Evolutionary conservation across 2,797 vertebrate species (phyloP).

Genomic region (Acanthopagrus latus): DNA sequence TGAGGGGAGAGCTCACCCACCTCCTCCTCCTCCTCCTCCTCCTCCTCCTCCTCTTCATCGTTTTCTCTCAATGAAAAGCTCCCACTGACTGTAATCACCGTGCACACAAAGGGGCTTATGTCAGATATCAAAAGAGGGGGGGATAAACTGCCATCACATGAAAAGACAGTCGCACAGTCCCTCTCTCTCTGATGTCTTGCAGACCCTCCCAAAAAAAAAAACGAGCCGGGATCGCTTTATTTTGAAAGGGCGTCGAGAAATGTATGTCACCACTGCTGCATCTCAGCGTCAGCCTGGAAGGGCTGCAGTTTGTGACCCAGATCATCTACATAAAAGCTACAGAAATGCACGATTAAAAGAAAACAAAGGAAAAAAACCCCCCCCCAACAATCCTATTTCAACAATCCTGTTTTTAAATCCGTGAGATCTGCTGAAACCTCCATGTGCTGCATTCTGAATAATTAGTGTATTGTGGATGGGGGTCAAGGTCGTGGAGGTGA

Average conservation of each 20-base stretch:
- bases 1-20: background rate
- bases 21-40: background rate
- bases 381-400: too few relatives aligned
- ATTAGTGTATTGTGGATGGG: background rate
- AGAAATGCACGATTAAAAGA: background rate
- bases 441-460: background rate
- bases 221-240: background rate
- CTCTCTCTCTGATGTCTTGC: background rate
- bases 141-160: background rate
- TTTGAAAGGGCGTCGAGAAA: slow-evolving; percentile 33
- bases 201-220: background rate
- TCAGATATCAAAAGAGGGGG: background rate
- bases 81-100: slow-evolving; percentile 31
- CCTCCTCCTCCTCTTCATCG: slow-evolving; percentile 18
- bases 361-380: background rate
- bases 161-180: background rate
- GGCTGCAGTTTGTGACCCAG: slow-evolving; percentile 5
- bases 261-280: slow-evolving; percentile 42
- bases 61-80: slow-evolving; percentile 65
- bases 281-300: background rate
- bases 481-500: slow-evolving; percentile 48
- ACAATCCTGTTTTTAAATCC: background rate
- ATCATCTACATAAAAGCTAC: background rate
- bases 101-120: slow-evolving; percentile 25
- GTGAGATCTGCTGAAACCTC: background rate